Base-by-base conservation (phyloP, 2,888 invertebrate species). In the Atethmia centrago region DNA sequence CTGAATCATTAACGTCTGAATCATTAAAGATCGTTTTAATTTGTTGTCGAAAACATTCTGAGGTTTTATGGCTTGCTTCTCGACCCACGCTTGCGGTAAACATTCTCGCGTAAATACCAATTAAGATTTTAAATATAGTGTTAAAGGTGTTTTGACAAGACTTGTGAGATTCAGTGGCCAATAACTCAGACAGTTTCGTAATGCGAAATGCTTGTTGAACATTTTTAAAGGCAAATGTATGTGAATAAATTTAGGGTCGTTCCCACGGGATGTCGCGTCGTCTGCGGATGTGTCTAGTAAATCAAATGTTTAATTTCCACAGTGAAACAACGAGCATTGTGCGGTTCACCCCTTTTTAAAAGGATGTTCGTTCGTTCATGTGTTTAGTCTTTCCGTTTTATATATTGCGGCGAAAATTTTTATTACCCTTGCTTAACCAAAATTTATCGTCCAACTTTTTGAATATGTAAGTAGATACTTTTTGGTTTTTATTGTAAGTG, bases 281-380 rank as follows among this genome's bases (percentile, higher is more conserved):
- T 86, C 79, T 90, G 85, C 92, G 93, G 93, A 93, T 93, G 92
- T 90, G 88, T 89, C 90, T 91, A 91, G 91, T 93, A 93, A 93
- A 93, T 93, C 94, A 93, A 94, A 94, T 93, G 93, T 94, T 94
- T 94, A 94, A 94, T 94, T 94, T 93, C 92, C 92, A 93, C 91
- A 82, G 89, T 89, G 91, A 91, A 92, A 93, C 92, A 92, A 93
- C 89, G 89, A 86, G 90, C 90, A 89, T 91, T 93, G 92, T 94
- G 85, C 81, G 86, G 82, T 85, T 87, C 89, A 90, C 89, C 90
- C 88, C 82, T 83, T 90, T 89, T 88, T 85, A 86, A 88, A 90
- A 89, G 89, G 90, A 85, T 85, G 82, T 80, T 78, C 77, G 79
- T 62, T 79, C 70, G 83, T 85, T 78, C 76, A 79, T 80, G 81